Evolutionary conservation across 37 sponge, comb jelly and placozoan species (phyloP), one percentile per base, ranked within the genome.

Genomic region (Chondrosia reniformis): DNA sequence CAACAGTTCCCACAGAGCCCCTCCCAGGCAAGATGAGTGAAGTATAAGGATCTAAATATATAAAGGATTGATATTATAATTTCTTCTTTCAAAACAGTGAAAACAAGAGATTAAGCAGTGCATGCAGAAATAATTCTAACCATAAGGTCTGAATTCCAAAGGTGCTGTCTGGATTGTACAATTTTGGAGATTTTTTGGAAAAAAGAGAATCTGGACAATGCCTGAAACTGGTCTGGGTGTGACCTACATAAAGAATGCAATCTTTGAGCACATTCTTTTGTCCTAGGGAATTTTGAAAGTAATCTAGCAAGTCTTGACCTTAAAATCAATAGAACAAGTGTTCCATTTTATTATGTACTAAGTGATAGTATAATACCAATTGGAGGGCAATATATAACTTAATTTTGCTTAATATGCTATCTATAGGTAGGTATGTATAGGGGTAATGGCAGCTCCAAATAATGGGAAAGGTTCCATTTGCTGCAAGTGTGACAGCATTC

Each of bases 1-100:
- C 45, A 13, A 79, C 39, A 21, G 92, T 84, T 24, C 88, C 92
- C 30, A 82, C 80, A 43, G 81, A 83, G 0, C 82, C 88, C 15
- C 34, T 8, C 19, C 0, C 39, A 32, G 75, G 57, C 22, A 40
- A 41, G 30, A 44, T 80, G 56, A 43, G 41, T 55, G 67, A n/a
- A 54, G 49, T 33, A 80, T 55, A 40, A 69, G 72, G 80, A 80
- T 45, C 30, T 67, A 13, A 25, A 59, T 6, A 59, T 19, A 10
- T 19, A 15, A 10, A 49, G 15, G 10, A 49, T 49, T 10, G 15
- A 49, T 49, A 49, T 15, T 15, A 49, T 15, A 49, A 49, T 10
- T 49, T 19, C 52, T 19, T 49, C 10, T 19, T 15, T 19, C 52
- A 10, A 49, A 10, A 49, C 10, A 49, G 52, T 49, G 52, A 10